phyloP scores from a whole-genome alignment of 2,113 vertebrate species.

The Casuarius casuarius region DNA sequence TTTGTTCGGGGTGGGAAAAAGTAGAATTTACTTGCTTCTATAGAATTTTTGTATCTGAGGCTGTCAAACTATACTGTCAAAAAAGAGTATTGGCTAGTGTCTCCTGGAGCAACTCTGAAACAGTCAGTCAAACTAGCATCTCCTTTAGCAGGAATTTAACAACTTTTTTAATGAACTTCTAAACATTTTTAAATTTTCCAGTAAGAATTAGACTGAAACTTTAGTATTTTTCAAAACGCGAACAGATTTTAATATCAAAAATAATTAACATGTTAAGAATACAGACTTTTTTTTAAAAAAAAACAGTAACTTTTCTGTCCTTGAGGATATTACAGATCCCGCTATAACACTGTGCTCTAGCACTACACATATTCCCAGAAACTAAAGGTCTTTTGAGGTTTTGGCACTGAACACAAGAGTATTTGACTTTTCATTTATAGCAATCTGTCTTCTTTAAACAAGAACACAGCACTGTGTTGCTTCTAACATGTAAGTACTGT shows the following conservation, averaged over 20 bases:
- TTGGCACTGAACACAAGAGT: not conserved
- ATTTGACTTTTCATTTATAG: not conserved
- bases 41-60: not conserved
- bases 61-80: not conserved
- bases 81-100: not conserved
- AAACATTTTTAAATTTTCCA: not conserved
- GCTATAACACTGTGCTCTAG: not conserved
- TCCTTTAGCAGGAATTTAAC: not conserved
- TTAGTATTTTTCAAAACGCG: not conserved
- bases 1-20: not conserved
- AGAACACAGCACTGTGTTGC: not conserved
- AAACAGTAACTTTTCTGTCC: not conserved
- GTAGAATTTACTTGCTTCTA: not conserved
- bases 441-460: not conserved
- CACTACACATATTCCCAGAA: not conserved
- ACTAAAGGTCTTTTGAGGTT: not conserved
- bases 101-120: not conserved
- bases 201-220: not conserved
- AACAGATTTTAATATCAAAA: not conserved
- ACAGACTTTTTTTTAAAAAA: rapidly evolving
- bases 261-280: not conserved
- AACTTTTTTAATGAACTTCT: not conserved
- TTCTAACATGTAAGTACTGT: rapidly evolving
- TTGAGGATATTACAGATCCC: not conserved
- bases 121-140: not conserved